These are phyloP conservation scores for Speoplatyrhinus poulsoni DNA, from an alignment of 2,113 vertebrate species.

Conservation along the genomic window DNA sequence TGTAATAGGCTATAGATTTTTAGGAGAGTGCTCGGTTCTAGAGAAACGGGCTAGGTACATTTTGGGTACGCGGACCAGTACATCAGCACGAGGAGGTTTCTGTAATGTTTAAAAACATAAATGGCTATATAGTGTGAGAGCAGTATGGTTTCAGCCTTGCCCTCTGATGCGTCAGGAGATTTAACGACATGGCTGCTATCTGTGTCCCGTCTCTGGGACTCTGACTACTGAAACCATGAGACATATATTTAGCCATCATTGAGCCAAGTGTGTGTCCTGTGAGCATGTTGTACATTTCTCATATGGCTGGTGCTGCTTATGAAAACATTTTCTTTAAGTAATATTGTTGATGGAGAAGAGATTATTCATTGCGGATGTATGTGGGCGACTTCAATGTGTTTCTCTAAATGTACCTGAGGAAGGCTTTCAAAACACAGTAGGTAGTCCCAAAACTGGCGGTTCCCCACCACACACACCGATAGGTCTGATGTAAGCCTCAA, in stretches of 20 bases:
- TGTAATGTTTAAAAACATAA: too few relatives aligned
- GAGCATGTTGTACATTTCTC: slow-evolving; percentile 29
- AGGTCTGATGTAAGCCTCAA: not conserved
- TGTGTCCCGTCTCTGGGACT: slow-evolving; percentile 2
- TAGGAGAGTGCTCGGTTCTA: too few relatives aligned
- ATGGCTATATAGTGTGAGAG: too few relatives aligned
- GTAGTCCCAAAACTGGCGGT: slow-evolving; percentile 67
- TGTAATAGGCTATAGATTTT: slow-evolving; percentile 2
- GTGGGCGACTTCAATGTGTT: slow-evolving; percentile 65
- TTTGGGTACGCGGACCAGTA: too few relatives aligned
- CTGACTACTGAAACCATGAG: slow-evolving; percentile 5
- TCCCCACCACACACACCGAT: slow-evolving; percentile 2
- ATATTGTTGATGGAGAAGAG: slow-evolving; percentile 41
- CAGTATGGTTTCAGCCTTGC: not conserved
- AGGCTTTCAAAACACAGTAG: slow-evolving; percentile 66
- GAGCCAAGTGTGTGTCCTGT: slow-evolving; percentile 7
- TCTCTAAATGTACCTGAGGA: slow-evolving; percentile 60
- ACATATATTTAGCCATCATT: not conserved
- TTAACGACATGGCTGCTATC: slow-evolving; percentile 42
- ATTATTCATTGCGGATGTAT: slow-evolving; percentile 54
- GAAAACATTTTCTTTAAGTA: slow-evolving; percentile 22
- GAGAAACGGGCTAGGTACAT: too few relatives aligned
- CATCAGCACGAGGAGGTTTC: too few relatives aligned
- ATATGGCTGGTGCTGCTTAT: not conserved
- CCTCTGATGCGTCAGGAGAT: slow-evolving; percentile 44